These are phyloP conservation scores for Pantherophis alleghaniensis DNA, from an alignment of 2,797 vertebrate species.

Conservation along the genomic window DNA sequence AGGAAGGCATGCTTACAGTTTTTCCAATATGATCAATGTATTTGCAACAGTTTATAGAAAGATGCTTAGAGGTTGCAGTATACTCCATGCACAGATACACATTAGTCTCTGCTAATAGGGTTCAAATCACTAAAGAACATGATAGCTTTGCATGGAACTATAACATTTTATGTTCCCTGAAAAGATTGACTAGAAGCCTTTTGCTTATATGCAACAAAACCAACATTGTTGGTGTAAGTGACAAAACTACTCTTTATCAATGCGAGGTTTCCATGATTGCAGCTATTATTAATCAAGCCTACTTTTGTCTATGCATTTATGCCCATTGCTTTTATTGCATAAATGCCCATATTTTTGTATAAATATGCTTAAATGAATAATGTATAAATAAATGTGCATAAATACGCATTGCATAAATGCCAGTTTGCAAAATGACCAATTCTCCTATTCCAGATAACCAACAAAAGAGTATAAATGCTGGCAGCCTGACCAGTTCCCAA, in stretches of 20 bases:
- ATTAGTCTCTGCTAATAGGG: background rate
- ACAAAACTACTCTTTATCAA: background rate
- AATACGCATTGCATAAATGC: background rate
- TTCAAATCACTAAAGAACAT: background rate
- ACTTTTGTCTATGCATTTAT: background rate
- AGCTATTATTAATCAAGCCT: background rate
- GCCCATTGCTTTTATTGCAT: background rate
- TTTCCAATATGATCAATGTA: background rate
- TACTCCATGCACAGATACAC: background rate
- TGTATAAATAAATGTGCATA: background rate
- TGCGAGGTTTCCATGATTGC: background rate
- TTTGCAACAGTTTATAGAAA: background rate
- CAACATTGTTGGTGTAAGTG: background rate
- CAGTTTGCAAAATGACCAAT: background rate
- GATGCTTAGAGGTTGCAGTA: background rate
- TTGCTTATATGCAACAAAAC: background rate
- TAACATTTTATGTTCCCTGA: background rate
- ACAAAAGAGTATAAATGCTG: background rate
- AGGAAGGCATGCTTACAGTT: background rate
- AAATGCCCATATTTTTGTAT: background rate
- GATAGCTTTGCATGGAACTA: background rate
- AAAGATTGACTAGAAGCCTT: background rate
- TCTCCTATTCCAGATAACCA: background rate
- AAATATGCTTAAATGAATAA: background rate
- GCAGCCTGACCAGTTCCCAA: background rate